Evolutionary conservation across 2,888 invertebrate genomes (phyloP).

Genomic region (Peribatodes rhomboidaria): DNA sequence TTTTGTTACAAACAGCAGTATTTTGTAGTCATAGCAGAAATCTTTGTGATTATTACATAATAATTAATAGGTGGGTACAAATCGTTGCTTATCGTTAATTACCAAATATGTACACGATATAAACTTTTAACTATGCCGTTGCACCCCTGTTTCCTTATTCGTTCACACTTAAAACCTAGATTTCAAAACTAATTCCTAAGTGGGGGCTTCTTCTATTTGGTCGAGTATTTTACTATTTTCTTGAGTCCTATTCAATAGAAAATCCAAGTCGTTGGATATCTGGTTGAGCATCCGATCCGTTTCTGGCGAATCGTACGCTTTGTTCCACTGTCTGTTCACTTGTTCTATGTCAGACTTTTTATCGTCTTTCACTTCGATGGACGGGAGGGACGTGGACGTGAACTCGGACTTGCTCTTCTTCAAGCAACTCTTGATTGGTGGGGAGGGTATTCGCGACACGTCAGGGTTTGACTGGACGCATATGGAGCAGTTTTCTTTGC

Average conservation of each 20-base stretch:
- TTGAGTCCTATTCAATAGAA: constrained; percentile 90
- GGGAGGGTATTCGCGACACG: constrained; percentile 71
- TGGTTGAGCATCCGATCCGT: constrained; percentile 91
- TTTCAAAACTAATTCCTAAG: constrained; percentile 58
- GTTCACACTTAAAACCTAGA: constrained; percentile 50
- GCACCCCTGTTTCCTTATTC: constrained; percentile 75
- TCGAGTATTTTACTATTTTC: constrained; percentile 63
- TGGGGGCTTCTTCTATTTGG: constrained; percentile 76
- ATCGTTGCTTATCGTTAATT: constrained; percentile 22
- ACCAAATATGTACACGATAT: constrained; percentile 47
- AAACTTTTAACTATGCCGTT: constrained; percentile 58
- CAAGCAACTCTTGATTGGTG: constrained; percentile 80
- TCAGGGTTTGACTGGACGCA: constrained; percentile 79
- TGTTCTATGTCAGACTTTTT: constrained; percentile 73
- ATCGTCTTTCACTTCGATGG: constrained; percentile 66
- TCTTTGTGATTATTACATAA: constrained; percentile 20
- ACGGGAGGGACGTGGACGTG: constrained; percentile 73
- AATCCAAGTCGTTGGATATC: constrained; percentile 93
- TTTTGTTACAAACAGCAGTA: constrained; percentile 9
- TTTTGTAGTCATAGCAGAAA: constrained; percentile 19
- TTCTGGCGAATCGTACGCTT: constrained; percentile 72
- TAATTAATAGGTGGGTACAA: constrained; percentile 43
- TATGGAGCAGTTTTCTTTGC: constrained; percentile 73
- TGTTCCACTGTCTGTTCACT: constrained; percentile 75
- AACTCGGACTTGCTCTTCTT: constrained; percentile 70